Base-by-base conservation (phyloP, 2,113 vertebrate genomes). In the Polypterus bichir region DNA sequence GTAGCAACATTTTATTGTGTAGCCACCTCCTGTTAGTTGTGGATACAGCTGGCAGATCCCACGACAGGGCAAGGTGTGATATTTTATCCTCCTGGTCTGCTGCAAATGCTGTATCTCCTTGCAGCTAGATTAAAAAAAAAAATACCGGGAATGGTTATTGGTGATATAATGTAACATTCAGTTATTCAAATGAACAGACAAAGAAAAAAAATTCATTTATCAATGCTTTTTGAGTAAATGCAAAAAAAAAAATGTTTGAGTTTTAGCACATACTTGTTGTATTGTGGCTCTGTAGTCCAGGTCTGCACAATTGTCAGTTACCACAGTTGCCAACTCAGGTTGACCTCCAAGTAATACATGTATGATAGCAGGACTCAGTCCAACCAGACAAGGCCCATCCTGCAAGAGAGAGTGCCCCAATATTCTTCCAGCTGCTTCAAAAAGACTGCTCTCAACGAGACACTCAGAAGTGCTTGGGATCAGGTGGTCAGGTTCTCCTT, bases 1-100 rank as follows among this genome's bases (percentile, higher is more conserved):
- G 64, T 59, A 56, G 64, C 46, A 65, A 59, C 7, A 64, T 45
- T 59, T 49, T 65, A 51, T 60, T 46, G 11, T 59, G 60, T 8
- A 65, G 63, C 58, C 64, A 65, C 46, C 49, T 54, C 7, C 6
- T 46, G 54, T 63, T 63, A 10, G 51, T 55, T 48, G 44, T 11
- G 8, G 54, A 53, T 47, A 55, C 46, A 44, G 57, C 47, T 49
- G 48, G 47, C 54, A 54, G 64, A 52, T 65, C 58, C 64, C 58
- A 65, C 47, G 58, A 65, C 6, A 60, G 11, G 59, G 59, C 64
- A 51, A 65, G 46, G 48, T 65, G 49, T 9, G 48, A 60, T 54
- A 65, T 48, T 10, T 57, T 44, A 46, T n/a, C 11, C 59, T 27
- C 61, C 52, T 65, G 46, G n/a, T 65, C 64, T 44, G 59, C 64